These are phyloP conservation scores for Yponomeuta cagnagella DNA, from an alignment of 2,888 invertebrate species.

Conservation along the genomic window DNA sequence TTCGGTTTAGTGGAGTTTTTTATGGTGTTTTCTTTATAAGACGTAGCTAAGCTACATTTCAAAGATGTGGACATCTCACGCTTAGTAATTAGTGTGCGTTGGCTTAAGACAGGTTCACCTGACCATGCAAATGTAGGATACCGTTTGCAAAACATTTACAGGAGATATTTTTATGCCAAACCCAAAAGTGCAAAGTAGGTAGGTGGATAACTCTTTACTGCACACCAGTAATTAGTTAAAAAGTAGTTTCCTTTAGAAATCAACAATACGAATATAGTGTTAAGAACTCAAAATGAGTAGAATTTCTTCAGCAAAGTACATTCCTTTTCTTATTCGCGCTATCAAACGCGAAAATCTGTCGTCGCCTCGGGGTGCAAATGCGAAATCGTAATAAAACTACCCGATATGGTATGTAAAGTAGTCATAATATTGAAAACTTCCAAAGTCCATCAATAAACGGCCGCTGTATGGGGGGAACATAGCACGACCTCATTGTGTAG, in stretches of 20 bases:
- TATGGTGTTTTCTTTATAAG: constrained; percentile 19
- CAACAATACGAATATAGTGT: too few species aligned
- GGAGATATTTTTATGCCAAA: too few species aligned
- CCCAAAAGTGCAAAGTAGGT: too few species aligned
- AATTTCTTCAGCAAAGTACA: neutral
- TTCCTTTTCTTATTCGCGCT: neutral
- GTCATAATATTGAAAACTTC: constrained; percentile 75
- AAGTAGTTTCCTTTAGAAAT: too few species aligned
- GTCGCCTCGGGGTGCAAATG: constrained; percentile 72
- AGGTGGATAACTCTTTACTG: too few species aligned
- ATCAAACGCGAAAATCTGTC: constrained; percentile 7
- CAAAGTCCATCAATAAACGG: constrained; percentile 75
- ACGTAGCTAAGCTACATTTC: neutral
- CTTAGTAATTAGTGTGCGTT: too few species aligned
- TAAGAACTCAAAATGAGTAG: constrained; percentile 19
- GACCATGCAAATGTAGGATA: too few species aligned
- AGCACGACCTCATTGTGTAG: constrained; percentile 39
- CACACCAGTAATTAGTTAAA: too few species aligned
- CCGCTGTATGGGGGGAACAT: constrained; percentile 56
- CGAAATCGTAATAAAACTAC: constrained; percentile 74
- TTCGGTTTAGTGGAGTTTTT: neutral
- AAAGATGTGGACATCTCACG: too few species aligned
- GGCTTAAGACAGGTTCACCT: too few species aligned
- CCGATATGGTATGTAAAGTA: constrained; percentile 70
- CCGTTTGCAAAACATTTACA: too few species aligned